phyloP scores from a whole-genome alignment of 2,113 vertebrate genomes.

The Psittacara wagleri region DNA sequence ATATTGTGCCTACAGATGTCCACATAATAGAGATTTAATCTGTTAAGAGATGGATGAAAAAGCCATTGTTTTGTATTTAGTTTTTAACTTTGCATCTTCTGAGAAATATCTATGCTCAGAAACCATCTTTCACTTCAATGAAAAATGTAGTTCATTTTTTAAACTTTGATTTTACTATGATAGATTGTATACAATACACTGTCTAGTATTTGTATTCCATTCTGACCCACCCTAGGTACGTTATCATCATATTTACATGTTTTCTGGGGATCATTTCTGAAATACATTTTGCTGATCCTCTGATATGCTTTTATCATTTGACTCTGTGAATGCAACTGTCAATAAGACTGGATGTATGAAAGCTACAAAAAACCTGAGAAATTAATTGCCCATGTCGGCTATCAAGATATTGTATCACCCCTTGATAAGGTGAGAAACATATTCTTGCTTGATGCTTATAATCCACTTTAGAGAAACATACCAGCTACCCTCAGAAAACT shows the following conservation, averaged over 20 bases:
- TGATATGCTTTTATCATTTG: constrained; percentile 28
- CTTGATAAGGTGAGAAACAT: neutral
- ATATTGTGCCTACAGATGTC: neutral
- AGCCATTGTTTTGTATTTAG: neutral
- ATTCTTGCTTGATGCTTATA: neutral
- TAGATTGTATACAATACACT: neutral
- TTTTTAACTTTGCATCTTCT: neutral
- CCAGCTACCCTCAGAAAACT: neutral
- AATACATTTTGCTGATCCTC: constrained; percentile 12
- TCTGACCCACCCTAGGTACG: neutral
- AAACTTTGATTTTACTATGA: neutral
- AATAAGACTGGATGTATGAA: neutral
- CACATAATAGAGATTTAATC: neutral
- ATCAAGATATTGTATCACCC: neutral
- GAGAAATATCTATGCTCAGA: neutral
- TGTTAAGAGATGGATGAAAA: neutral
- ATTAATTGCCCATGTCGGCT: neutral
- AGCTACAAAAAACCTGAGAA: constrained; percentile 17
- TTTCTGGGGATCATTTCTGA: constrained; percentile 12
- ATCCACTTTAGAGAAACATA: neutral
- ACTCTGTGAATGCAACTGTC: constrained; percentile 43
- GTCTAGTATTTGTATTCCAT: neutral
- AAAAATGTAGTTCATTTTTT: neutral
- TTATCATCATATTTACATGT: neutral
- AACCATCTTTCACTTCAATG: neutral